Base-by-base conservation (phyloP, 2,888 invertebrate genomes). In the Copidosoma aretas region DNA sequence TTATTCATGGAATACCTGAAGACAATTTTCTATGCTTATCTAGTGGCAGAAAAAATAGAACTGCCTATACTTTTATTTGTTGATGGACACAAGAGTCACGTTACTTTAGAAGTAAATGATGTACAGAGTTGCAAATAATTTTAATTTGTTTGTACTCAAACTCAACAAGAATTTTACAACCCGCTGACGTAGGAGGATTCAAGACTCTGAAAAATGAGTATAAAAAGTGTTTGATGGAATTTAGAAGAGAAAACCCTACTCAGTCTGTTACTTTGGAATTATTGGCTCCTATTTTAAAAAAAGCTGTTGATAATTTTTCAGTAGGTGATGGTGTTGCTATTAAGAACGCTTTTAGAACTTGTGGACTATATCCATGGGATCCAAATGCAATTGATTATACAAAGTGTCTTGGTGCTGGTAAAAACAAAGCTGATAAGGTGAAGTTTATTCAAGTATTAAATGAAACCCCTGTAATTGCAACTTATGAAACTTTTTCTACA, bases 1-100 rank as follows among this genome's bases (percentile, higher is more conserved):
- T 39, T 81, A 14, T 84, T 84, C 72, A 78, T 76, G 67, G 81
- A 83, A 61, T 84, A 83, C 65, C 79, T 83, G 25, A 73, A 76
- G 25, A 80, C 78, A 70, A 74, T 80, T 10, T 72, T 80, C 19
- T 68, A 80, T 74, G 79, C 79, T 10, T 72, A 75, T 67, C 68
- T 82, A 68, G 76, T 77, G 12, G 74, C 69, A 57, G 65, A 68
- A 64, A 67, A 71, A 1, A 70, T 73, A 64, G 66, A 59, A 67
- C 78, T 81, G 64, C 81, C 80, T 5, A 70, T 84, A 1, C 76
- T 84, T 63, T 68, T 84, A 8, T 83, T 82, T 71, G 77, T 84
- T 25, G 82, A 82, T 68, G 79, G 80, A 60, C 73, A 75, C 64
- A 72, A 71, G 14, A 68, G 65, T 60, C 74, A 75, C 59, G 69